A percentile compares a stretch with the other conserved stretches of the same genome.
Evolutionary conservation across 2,113 vertebrate genomes (phyloP).

Genomic region (Myocastor coypus): DNA sequence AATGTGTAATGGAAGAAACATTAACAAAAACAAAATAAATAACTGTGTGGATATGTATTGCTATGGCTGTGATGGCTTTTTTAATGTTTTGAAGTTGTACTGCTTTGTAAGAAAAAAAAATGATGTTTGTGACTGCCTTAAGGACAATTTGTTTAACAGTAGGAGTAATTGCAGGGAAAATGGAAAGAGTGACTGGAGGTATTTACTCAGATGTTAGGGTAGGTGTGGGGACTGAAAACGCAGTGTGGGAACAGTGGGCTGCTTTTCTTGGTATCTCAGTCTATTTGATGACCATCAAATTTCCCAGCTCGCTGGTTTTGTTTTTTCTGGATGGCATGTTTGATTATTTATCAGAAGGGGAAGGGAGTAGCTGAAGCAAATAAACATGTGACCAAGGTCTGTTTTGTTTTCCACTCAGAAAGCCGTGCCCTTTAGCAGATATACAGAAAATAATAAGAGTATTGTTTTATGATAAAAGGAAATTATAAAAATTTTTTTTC

Average conservation of each 20-base stretch:
- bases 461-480: constrained; percentile 92
- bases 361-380: constrained; percentile 96
- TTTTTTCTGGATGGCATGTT: constrained; percentile 98
- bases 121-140: constrained; percentile 88
- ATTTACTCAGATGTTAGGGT: constrained; percentile 99
- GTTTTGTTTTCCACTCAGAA: constrained; percentile 97
- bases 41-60: background rate
- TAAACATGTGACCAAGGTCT: constrained; percentile 95
- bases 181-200: constrained; percentile 97
- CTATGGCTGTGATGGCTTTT: constrained; percentile 76
- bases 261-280: constrained; percentile 95
- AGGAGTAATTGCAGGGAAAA: constrained; percentile 95
- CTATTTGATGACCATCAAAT: constrained; percentile 93
- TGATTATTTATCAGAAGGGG: constrained; percentile 99
- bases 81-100: constrained; percentile 87
- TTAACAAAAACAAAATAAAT: constrained; percentile 54
- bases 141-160: constrained; percentile 96
- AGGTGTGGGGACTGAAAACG: constrained; percentile 95
- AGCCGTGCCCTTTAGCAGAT: constrained; percentile 94
- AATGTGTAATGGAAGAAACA: constrained; percentile 80
- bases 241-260: constrained; percentile 95
- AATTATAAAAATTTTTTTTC: constrained; percentile 85
- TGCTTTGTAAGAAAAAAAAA: constrained; percentile 83
- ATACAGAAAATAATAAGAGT: constrained; percentile 91
- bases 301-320: constrained; percentile 92